Evolutionary conservation across 2,113 vertebrate genomes (phyloP).

Genomic region (Bufo gargarizans): DNA sequence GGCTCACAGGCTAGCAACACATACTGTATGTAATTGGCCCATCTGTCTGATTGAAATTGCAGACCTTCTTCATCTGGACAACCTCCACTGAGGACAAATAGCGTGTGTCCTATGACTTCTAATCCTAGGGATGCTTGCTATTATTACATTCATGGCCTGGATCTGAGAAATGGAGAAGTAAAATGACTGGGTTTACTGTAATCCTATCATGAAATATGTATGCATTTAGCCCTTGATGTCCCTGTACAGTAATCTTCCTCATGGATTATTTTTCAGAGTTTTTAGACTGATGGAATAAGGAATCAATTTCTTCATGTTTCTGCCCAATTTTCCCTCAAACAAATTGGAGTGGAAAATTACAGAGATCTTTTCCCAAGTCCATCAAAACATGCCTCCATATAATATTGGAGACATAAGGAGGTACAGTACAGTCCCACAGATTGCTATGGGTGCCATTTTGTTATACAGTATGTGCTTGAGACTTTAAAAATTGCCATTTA

Average conservation of each 20-base stretch:
- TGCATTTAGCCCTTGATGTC: not conserved
- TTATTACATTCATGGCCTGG: not conserved
- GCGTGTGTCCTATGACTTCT: not conserved
- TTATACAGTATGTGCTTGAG: too few species aligned
- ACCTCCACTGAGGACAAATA: not conserved
- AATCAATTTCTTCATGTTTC: not conserved
- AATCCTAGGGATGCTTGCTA: not conserved
- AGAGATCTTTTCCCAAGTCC: too few species aligned
- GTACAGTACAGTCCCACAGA: too few species aligned
- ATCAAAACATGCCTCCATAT: too few species aligned
- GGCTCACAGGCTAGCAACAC: not conserved
- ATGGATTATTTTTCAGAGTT: not conserved
- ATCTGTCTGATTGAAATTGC: not conserved
- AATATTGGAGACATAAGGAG: too few species aligned
- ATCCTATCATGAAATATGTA: conserved; percentile 5
- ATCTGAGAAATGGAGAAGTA: not conserved
- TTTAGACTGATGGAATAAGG: not conserved
- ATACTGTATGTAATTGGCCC: not conserved
- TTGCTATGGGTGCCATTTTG: too few species aligned
- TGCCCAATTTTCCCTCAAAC: too few species aligned
- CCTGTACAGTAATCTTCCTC: not conserved
- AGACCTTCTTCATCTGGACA: not conserved
- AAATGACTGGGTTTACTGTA: not conserved
- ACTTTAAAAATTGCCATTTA: too few species aligned
- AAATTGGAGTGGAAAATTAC: too few species aligned